Percentiles rank a stretch among this genome's conserved stretches.
Evolutionary conservation across 2,888 invertebrate species (phyloP).

Genomic region (Hypolimnas misippus): DNA sequence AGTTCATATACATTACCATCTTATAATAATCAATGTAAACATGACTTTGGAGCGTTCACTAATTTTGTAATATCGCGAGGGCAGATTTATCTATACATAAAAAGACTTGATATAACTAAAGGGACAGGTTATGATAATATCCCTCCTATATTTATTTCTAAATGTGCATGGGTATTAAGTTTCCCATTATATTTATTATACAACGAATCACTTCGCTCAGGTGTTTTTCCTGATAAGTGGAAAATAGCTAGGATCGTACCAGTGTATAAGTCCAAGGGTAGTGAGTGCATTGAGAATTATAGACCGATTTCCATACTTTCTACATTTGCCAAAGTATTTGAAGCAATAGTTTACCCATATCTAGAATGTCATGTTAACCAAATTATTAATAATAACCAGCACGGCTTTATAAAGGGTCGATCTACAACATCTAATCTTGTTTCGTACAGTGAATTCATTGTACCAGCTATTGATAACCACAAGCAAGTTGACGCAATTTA

Average conservation of each 20-base stretch:
- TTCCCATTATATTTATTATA: conserved; percentile 4
- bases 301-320: conserved; percentile 4
- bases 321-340: conserved; percentile 1
- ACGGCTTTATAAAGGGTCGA: conserved; percentile 25
- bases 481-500: conserved; percentile 22
- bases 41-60: conserved; percentile 4
- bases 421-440: conserved; percentile 22
- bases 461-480: conserved; percentile 5
- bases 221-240: conserved; percentile 3
- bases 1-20: conserved; percentile 6
- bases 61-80: conserved; percentile 7
- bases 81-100: conserved; percentile 5
- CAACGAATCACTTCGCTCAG: conserved; percentile 4
- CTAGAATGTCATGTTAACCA: conserved; percentile 2
- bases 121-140: conserved; percentile 6
- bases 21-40: conserved; percentile 5
- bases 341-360: conserved; percentile 4
- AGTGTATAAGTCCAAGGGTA: not conserved
- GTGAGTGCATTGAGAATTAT: conserved; percentile 1
- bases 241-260: conserved; percentile 4
- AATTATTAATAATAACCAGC: conserved; percentile 12
- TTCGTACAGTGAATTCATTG: conserved; percentile 14
- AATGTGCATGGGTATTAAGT: conserved; percentile 7
- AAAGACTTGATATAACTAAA: conserved; percentile 3
- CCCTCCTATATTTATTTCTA: conserved; percentile 6